A percentile compares a stretch with the other conserved stretches of the same genome.
Evolutionary conservation across 2,888 invertebrate genomes (phyloP).

Genomic region (Clivina fossor): DNA sequence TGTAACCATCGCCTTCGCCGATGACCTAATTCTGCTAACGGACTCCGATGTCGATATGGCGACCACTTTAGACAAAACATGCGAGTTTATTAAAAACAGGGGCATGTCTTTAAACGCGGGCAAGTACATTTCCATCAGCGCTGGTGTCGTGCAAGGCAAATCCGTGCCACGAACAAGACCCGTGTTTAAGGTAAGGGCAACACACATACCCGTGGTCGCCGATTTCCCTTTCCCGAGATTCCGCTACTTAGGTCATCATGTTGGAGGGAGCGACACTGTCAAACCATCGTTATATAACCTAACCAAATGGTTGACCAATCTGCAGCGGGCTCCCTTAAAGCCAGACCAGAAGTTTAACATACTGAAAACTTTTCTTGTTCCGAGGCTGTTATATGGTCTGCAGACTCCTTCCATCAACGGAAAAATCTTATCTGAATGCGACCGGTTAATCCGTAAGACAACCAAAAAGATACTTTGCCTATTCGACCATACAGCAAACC

Average conservation of each 20-base stretch:
- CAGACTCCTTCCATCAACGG: slow-evolving; percentile 43
- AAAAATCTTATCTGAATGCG: slow-evolving; percentile 41
- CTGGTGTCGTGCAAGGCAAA: too few species aligned
- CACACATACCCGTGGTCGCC: background rate
- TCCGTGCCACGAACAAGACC: slow-evolving; percentile 14
- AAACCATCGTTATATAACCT: too few species aligned
- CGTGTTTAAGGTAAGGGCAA: slow-evolving; percentile 7
- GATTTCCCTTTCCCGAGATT: slow-evolving; percentile 8
- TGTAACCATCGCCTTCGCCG: too few species aligned
- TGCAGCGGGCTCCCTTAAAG: slow-evolving; percentile 49
- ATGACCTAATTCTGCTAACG: too few species aligned
- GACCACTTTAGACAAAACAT: too few species aligned
- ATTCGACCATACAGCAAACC: slow-evolving; percentile 17
- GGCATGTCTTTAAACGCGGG: background rate
- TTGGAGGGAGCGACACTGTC: too few species aligned
- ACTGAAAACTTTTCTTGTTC: slow-evolving; percentile 46
- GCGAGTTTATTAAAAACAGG: too few species aligned
- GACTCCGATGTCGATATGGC: too few species aligned
- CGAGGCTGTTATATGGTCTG: slow-evolving; percentile 46
- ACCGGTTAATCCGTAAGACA: slow-evolving; percentile 43
- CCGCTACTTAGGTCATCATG: too few species aligned
- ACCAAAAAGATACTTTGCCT: slow-evolving; percentile 45
- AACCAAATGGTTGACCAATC: too few species aligned
- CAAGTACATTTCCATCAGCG: background rate
- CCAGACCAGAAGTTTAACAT: slow-evolving; percentile 49